phyloP scores from a whole-genome alignment of 2,113 vertebrate species.

The Rhinoptilus africanus region DNA sequence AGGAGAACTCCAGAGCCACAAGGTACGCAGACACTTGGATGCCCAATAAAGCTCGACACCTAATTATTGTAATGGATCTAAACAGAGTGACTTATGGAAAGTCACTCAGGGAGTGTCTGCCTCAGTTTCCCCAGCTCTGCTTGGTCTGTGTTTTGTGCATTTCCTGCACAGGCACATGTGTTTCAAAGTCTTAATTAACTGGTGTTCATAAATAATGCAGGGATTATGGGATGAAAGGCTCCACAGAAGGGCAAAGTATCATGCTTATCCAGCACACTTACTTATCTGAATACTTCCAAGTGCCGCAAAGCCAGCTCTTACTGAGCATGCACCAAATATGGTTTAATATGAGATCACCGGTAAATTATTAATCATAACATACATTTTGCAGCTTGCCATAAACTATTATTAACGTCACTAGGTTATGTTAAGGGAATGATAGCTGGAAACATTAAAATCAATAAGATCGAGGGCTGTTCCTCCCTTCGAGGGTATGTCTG shows the following conservation, averaged over 20 bases:
- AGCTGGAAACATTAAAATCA: background rate
- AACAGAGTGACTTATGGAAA: background rate
- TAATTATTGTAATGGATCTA: background rate
- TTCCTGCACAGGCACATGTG: background rate
- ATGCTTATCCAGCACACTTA: background rate
- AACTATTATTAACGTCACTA: background rate
- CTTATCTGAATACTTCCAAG: background rate
- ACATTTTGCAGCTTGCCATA: background rate
- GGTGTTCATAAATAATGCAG: background rate
- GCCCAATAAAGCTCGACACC: rapidly evolving
- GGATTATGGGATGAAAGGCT: background rate
- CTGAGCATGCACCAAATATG: background rate
- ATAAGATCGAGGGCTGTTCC: background rate
- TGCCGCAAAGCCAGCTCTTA: background rate
- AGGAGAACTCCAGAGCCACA: rapidly evolving
- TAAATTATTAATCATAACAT: constrained; percentile 11
- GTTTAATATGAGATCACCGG: background rate
- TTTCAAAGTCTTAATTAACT: background rate
- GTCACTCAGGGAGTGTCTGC: background rate
- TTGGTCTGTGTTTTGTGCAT: background rate
- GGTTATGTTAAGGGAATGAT: background rate
- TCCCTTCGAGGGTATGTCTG: background rate
- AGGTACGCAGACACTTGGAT: rapidly evolving
- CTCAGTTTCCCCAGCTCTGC: background rate
- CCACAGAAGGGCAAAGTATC: constrained; percentile 28